A percentile compares a stretch with the other conserved stretches of the same genome.
These are phyloP conservation scores for Helicoverpa zea DNA, from an alignment of 1,140 invertebrate genomes.

Conservation along the genomic window DNA sequence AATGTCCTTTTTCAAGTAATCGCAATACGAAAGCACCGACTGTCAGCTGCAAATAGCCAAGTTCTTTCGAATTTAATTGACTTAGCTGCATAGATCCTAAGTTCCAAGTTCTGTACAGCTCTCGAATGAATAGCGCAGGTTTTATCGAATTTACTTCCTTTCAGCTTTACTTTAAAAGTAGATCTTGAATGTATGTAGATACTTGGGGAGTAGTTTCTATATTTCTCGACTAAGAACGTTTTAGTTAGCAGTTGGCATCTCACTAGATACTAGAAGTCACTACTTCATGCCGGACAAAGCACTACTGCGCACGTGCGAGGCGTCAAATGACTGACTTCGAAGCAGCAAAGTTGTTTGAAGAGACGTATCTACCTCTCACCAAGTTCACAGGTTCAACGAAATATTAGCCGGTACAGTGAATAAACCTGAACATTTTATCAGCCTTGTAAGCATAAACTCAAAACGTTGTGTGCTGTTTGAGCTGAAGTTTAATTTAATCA, in stretches of 20 bases:
- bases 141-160: not conserved
- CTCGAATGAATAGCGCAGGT: not conserved
- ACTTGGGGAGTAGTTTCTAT: not conserved
- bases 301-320: too few relatives aligned
- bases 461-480: not conserved
- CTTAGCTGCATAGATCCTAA: conserved; percentile 2
- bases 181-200: not conserved
- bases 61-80: conserved; percentile 35
- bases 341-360: too few relatives aligned
- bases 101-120: not conserved
- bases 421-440: not conserved
- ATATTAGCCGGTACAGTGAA: too few relatives aligned
- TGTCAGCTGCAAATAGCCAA: not conserved
- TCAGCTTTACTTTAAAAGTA: not conserved
- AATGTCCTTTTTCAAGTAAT: not conserved
- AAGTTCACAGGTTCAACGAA: too few relatives aligned
- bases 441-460: not conserved
- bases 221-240: too few relatives aligned
- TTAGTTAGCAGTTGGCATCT: too few relatives aligned
- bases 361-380: too few relatives aligned
- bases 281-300: too few relatives aligned
- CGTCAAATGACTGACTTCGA: too few relatives aligned
- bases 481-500: conserved; percentile 7
- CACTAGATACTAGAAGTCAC: too few relatives aligned
- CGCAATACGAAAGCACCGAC: not conserved